Evolutionary conservation across 2,797 vertebrate genomes (phyloP).

Genomic region (Sternarchorhynchus goeldii): DNA sequence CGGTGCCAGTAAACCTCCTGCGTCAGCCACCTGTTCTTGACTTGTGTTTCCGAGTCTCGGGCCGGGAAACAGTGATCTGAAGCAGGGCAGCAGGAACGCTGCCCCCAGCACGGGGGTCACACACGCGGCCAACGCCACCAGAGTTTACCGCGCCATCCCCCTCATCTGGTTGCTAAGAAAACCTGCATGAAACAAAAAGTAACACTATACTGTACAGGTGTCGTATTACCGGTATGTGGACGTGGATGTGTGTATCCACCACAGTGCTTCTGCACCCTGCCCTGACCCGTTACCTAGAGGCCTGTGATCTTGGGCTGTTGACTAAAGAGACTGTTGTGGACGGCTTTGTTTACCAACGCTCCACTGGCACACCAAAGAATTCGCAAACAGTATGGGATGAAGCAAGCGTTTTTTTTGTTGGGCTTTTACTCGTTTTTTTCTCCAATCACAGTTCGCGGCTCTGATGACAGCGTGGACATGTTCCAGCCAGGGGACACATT

Average conservation of each 20-base stretch:
- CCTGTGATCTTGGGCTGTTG: background rate
- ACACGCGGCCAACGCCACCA: too few species aligned
- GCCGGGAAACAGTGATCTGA: too few species aligned
- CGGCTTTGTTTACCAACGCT: background rate
- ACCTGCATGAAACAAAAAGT: too few species aligned
- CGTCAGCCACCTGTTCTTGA: background rate
- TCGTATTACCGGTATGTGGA: background rate
- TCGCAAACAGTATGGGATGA: slow-evolving; percentile 43
- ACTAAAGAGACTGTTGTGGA: slow-evolving; percentile 26
- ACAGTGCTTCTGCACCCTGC: slow-evolving; percentile 1
- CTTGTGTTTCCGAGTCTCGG: background rate
- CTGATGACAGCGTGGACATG: too few species aligned
- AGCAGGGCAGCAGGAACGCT: too few species aligned
- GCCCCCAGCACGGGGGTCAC: too few species aligned
- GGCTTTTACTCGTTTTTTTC: too few species aligned
- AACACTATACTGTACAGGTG: too few species aligned
- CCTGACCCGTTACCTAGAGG: slow-evolving; percentile 4
- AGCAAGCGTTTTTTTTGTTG: background rate
- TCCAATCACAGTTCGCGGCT: too few species aligned
- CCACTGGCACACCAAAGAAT: slow-evolving; percentile 37
- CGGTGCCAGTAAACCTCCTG: background rate
- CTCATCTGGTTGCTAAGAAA: too few species aligned
- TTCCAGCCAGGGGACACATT: too few species aligned
- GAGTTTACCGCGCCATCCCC: too few species aligned
- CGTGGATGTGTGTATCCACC: background rate